phyloP scores from a whole-genome alignment of 2,888 invertebrate species.

The Torymus auratus region DNA sequence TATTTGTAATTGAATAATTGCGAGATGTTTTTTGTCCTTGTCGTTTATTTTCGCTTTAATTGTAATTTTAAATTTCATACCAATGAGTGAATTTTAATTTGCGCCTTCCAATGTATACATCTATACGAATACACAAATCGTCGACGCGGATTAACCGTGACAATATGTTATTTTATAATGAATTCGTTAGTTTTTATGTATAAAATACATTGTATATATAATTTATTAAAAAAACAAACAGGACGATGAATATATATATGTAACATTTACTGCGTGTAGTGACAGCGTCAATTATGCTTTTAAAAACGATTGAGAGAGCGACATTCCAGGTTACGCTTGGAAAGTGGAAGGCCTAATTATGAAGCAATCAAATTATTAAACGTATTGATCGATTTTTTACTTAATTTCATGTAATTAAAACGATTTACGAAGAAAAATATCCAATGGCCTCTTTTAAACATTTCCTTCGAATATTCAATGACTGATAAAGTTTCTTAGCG shows the following conservation, averaged over 20 bases:
- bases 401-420: constrained; percentile 2
- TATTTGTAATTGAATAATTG: constrained; percentile 11
- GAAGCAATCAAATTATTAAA: constrained; percentile 55
- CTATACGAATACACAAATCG: neutral
- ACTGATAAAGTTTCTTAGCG: neutral
- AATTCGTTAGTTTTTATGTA: constrained; percentile 46
- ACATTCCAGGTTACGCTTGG: constrained; percentile 50
- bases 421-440: constrained; percentile 1
- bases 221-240: constrained; percentile 42
- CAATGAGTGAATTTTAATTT: constrained; percentile 18
- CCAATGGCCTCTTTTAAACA: constrained; percentile 2
- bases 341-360: constrained; percentile 56
- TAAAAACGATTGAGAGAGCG: constrained; percentile 31
- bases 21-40: constrained; percentile 1
- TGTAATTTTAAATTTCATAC: neutral
- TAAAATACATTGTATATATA: constrained; percentile 50
- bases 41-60: constrained; percentile 19
- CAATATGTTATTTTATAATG: constrained; percentile 41
- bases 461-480: neutral
- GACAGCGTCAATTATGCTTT: constrained; percentile 59
- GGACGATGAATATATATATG: constrained; percentile 43
- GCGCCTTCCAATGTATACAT: constrained; percentile 16
- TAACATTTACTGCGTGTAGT: constrained; percentile 46
- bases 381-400: constrained; percentile 35
- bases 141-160: constrained; percentile 28